These are phyloP conservation scores for Bradypodion ventrale DNA, from an alignment of 2,797 vertebrate genomes.

Conservation along the genomic window DNA sequence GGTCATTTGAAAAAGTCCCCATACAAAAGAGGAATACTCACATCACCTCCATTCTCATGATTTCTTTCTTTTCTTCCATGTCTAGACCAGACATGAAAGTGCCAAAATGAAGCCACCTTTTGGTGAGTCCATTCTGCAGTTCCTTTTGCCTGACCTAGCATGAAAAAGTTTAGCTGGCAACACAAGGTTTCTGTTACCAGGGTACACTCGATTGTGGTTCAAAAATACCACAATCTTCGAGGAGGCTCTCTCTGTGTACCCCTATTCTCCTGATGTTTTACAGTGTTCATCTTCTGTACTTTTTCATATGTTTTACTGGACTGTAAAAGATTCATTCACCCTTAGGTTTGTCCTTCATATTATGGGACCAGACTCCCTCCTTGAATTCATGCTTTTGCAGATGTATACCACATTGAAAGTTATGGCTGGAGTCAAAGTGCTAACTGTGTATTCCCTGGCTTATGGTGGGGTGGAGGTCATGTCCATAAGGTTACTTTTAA, in stretches of 20 bases:
- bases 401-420: slow-evolving; percentile 28
- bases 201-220: no score
- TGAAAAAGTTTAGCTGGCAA: no score
- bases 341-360: slow-evolving; percentile 34
- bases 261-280: not conserved
- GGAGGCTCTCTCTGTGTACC: not conserved
- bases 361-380: slow-evolving; percentile 16
- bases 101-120: no score
- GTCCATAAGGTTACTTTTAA: slow-evolving; percentile 61
- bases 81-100: no score
- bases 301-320: slow-evolving; percentile 39
- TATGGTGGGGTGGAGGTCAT: slow-evolving; percentile 43
- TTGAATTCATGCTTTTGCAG: slow-evolving; percentile 29
- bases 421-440: slow-evolving; percentile 47
- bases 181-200: no score
- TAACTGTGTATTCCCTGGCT: slow-evolving; percentile 57
- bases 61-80: no score
- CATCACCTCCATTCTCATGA: no score
- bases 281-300: not conserved
- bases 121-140: no score
- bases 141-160: no score
- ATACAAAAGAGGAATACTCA: no score
- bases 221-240: no score
- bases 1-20: not conserved
- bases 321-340: slow-evolving; percentile 35